These are phyloP conservation scores for Heliocidaris erythrogramma DNA, from an alignment of 35 echinoderm and acorn worm genomes.

Conservation along the genomic window DNA sequence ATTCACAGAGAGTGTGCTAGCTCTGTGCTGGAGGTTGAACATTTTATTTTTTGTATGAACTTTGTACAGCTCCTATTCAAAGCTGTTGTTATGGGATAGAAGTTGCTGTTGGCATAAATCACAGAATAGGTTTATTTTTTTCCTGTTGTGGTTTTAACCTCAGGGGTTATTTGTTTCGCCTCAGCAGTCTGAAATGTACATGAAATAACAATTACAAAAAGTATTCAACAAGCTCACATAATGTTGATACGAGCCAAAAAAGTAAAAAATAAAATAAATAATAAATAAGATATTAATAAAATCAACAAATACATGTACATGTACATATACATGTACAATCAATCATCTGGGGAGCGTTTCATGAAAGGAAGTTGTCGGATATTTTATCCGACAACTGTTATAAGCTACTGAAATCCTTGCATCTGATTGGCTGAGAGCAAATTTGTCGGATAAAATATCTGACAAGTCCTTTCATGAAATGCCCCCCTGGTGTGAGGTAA, in stretches of 20 bases:
- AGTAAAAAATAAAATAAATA: not conserved
- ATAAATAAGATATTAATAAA: not conserved
- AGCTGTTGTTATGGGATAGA: not conserved
- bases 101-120: not conserved
- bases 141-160: not conserved
- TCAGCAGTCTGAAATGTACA: not conserved
- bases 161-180: not conserved
- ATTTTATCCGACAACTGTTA: too few species aligned
- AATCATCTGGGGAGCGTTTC: too few species aligned
- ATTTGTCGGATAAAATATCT: too few species aligned
- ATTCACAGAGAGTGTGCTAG: not conserved
- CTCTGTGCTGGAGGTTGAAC: not conserved
- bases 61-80: not conserved
- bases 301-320: not conserved
- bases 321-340: not conserved
- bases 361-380: too few species aligned
- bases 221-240: not conserved
- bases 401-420: too few species aligned
- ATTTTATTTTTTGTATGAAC: not conserved
- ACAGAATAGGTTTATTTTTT: not conserved
- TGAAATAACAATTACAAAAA: not conserved
- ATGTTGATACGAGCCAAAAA: not conserved
- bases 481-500: too few species aligned
- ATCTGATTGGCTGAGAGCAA: too few species aligned
- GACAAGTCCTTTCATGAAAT: too few species aligned